These are phyloP conservation scores for Physeter macrocephalus DNA, from an alignment of 2,113 vertebrate genomes.

Conservation along the genomic window DNA sequence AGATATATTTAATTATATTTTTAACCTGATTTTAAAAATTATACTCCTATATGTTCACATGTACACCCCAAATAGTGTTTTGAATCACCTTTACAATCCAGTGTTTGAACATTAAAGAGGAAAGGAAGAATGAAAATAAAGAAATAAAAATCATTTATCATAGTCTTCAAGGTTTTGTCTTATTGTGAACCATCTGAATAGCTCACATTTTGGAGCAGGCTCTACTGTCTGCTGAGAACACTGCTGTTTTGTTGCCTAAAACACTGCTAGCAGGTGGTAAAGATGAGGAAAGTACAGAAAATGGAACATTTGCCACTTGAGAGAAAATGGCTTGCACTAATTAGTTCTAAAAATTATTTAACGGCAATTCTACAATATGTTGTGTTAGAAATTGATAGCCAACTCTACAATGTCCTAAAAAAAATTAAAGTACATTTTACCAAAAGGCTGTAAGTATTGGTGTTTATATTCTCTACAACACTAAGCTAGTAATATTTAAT, in stretches of 20 bases:
- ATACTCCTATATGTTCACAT: neutral
- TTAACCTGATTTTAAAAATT: neutral
- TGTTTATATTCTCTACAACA: slow-evolving; percentile 15
- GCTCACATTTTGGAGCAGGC: neutral
- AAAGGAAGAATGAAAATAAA: neutral
- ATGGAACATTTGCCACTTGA: neutral
- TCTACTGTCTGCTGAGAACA: neutral
- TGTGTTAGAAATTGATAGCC: slow-evolving; percentile 13
- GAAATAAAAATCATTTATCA: neutral
- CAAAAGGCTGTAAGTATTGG: neutral
- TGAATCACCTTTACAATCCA: neutral
- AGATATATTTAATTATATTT: neutral
- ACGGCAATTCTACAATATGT: neutral
- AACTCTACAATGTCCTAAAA: neutral
- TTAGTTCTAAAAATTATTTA: slow-evolving; percentile 27
- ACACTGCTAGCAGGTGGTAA: slow-evolving; percentile 54
- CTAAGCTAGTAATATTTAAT: slow-evolving; percentile 28
- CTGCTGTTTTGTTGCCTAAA: slow-evolving; percentile 40
- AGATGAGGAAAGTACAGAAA: slow-evolving; percentile 14
- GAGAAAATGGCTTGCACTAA: neutral
- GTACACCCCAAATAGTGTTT: neutral
- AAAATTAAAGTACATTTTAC: slow-evolving; percentile 27
- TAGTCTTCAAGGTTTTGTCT: neutral
- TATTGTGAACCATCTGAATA: neutral
- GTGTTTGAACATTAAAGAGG: slow-evolving; percentile 1